These are phyloP conservation scores for Caenorhabditis sp. DNA, from an alignment of 2,888 invertebrate species.

Conservation along the genomic window DNA sequence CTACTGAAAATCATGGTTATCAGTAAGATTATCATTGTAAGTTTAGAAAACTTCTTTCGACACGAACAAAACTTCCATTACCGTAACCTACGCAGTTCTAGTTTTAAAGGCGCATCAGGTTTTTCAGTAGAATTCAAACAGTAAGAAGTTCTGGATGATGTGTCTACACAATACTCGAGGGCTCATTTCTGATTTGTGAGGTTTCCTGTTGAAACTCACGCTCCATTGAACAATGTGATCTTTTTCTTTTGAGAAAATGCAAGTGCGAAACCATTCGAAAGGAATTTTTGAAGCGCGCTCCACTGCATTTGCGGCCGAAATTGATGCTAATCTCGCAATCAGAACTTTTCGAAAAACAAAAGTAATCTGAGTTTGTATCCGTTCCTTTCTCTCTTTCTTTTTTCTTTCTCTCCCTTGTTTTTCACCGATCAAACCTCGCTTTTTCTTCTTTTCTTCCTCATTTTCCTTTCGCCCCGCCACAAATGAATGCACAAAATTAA, in stretches of 20 bases:
- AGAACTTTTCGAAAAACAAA: too few species aligned
- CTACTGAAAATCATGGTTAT: slow-evolving; percentile 29
- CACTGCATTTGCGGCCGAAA: neutral
- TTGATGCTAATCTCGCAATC: too few species aligned
- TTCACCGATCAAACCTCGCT: slow-evolving; percentile 14
- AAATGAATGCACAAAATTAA: slow-evolving; percentile 40
- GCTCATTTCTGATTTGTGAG: neutral
- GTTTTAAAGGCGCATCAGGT: too few species aligned
- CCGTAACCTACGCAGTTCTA: too few species aligned
- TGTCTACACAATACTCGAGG: too few species aligned
- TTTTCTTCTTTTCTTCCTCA: neutral
- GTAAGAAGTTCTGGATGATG: too few species aligned
- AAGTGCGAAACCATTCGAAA: too few species aligned
- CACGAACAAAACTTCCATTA: too few species aligned
- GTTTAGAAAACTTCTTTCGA: too few species aligned
- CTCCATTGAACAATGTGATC: neutral
- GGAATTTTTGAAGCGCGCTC: too few species aligned
- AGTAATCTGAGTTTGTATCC: too few species aligned
- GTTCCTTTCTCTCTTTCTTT: neutral
- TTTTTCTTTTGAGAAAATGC: neutral
- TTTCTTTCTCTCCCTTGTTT: slow-evolving; percentile 7
- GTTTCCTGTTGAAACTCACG: neutral
- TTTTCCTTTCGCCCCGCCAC: slow-evolving; percentile 2
- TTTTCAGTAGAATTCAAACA: too few species aligned
- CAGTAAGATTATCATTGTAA: slow-evolving; percentile 28